Evolutionary conservation across 2,888 invertebrate genomes (phyloP).

Genomic region (Pammene aurita): DNA sequence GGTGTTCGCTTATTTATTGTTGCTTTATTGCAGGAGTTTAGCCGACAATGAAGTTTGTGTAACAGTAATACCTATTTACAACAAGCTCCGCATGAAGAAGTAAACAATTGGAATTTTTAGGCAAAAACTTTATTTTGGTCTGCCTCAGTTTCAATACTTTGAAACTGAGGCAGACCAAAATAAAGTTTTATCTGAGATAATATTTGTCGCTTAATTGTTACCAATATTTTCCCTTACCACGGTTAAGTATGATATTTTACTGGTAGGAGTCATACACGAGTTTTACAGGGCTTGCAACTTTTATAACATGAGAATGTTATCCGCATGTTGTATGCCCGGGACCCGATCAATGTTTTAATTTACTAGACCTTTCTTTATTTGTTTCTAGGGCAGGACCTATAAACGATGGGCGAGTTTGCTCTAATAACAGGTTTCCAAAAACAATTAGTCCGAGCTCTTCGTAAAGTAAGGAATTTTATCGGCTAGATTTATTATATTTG

Average conservation of each 20-base stretch:
- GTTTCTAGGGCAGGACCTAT: slow-evolving; percentile 51
- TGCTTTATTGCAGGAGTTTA: slow-evolving; percentile 66
- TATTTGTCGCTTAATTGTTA: background rate
- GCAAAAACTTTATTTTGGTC: background rate
- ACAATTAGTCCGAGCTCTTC: slow-evolving; percentile 76
- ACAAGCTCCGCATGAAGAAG: slow-evolving; percentile 1
- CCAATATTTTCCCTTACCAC: background rate
- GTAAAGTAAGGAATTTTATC: slow-evolving; percentile 74
- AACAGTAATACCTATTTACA: slow-evolving; percentile 50
- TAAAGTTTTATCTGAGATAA: too few relatives aligned
- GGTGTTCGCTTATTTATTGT: slow-evolving; percentile 70
- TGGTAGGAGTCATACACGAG: background rate
- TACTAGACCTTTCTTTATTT: slow-evolving; percentile 52
- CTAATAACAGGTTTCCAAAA: slow-evolving; percentile 74
- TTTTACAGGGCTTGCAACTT: background rate
- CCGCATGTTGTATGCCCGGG: too few relatives aligned
- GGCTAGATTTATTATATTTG: slow-evolving; percentile 80
- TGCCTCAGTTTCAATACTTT: background rate
- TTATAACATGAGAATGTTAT: slow-evolving; percentile 34
- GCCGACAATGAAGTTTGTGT: slow-evolving; percentile 69
- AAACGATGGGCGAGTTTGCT: slow-evolving; percentile 60
- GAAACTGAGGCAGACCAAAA: too few relatives aligned
- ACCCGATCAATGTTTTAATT: slow-evolving; percentile 47
- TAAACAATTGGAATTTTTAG: background rate
- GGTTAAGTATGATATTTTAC: background rate